These are phyloP conservation scores for Axea sp. DNA, from an alignment of 2,888 invertebrate genomes.

Conservation along the genomic window DNA sequence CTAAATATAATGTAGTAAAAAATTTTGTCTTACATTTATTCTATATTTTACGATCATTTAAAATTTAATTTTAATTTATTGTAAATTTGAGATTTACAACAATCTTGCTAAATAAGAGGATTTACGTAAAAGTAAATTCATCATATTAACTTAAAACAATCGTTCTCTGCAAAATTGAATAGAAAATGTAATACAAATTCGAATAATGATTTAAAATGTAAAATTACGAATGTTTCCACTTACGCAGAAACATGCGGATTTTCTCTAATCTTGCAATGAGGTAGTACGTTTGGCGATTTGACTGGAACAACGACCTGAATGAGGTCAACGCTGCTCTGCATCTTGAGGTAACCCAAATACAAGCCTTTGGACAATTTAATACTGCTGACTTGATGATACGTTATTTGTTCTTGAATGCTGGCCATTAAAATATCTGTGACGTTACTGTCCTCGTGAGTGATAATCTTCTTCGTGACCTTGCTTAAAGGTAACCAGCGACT, in stretches of 20 bases:
- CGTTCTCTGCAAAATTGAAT: too few species aligned
- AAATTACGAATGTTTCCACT: too few species aligned
- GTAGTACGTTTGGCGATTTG: slow-evolving; percentile 95
- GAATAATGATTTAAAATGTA: too few species aligned
- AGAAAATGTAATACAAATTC: too few species aligned
- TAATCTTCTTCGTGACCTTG: slow-evolving; percentile 89
- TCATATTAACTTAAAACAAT: too few species aligned
- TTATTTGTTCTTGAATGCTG: slow-evolving; percentile 89
- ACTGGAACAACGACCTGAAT: slow-evolving; percentile 95
- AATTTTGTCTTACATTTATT: too few species aligned
- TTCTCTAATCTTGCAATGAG: slow-evolving; percentile 94
- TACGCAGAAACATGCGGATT: slow-evolving; percentile 93
- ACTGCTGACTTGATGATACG: slow-evolving; percentile 89
- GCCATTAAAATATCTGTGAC: slow-evolving; percentile 92
- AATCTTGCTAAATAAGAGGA: not conserved
- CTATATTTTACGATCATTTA: not conserved
- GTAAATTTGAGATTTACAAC: too few species aligned
- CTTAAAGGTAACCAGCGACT: slow-evolving; percentile 95
- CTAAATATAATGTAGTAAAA: too few species aligned
- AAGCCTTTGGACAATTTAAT: slow-evolving; percentile 91
- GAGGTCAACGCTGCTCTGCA: slow-evolving; percentile 97
- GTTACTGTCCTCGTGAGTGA: slow-evolving; percentile 86
- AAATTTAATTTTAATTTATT: too few species aligned
- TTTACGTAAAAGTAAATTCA: too few species aligned
- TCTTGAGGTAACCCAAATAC: slow-evolving; percentile 97